A percentile compares a stretch with the other conserved stretches of the same genome.
Evolutionary conservation across 2,113 vertebrate genomes (phyloP).

Genomic region (Ailurus styani): DNA sequence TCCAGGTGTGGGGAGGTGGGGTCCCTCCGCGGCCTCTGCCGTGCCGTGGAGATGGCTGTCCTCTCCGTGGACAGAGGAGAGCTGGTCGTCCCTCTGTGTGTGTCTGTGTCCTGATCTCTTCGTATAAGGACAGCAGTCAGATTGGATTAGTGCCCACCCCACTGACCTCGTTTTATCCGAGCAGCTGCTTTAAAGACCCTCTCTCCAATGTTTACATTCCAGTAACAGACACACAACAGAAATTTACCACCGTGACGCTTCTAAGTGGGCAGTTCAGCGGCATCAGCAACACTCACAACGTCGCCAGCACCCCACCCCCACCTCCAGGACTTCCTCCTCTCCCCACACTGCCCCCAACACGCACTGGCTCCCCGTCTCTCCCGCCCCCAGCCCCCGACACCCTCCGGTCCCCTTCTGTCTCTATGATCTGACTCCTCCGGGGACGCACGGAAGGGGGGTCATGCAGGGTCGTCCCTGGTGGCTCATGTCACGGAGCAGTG

Average conservation of each 20-base stretch:
- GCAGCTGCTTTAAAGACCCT: background rate
- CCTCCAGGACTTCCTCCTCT: background rate
- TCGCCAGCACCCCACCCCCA: background rate
- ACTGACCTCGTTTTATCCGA: accelerated
- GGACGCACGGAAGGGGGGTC: background rate
- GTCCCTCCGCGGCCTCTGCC: accelerated
- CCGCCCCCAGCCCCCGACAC: background rate
- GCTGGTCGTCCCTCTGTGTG: background rate
- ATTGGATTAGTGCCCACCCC: background rate
- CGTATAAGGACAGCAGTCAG: background rate
- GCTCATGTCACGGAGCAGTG: background rate
- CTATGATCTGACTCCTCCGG: background rate
- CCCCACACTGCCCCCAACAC: background rate
- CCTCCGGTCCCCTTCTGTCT: background rate
- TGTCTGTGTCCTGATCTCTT: background rate
- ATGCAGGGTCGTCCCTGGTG: background rate
- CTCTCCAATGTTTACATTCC: background rate
- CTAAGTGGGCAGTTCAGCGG: background rate
- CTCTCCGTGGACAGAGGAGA: no score
- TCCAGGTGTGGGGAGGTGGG: accelerated
- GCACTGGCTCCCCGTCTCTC: background rate
- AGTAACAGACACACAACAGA: background rate
- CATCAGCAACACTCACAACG: accelerated
- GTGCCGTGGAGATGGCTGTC: accelerated
- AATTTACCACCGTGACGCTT: background rate